Evolutionary conservation across 2,113 vertebrate species (phyloP), one percentile per base, ranked within the genome.

Genomic region (Triplophysa dalaica): DNA sequence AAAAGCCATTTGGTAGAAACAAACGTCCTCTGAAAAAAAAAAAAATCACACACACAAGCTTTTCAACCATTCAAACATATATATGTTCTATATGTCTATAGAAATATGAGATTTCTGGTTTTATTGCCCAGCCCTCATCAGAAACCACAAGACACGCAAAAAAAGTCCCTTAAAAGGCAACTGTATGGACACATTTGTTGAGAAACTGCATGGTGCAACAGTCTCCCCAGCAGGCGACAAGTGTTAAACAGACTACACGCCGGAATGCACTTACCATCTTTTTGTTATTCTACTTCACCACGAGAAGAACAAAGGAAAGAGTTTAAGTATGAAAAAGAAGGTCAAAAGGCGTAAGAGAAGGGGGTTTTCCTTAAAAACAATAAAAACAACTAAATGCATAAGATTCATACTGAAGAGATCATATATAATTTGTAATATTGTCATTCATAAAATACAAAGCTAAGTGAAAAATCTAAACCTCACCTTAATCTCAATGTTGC

Each of bases 401-500:
- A 12, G 16, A 29, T 70, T 70, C 10, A 70, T 29, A 14, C 26
- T n/a, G 24, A 45, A 52, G 24, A n/a, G 33, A 4, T 10, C 69
- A 33, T 56, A 22, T 1, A 52, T 2, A 33, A 2, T 13, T 33
- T 56, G 38, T 12, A 58, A 26, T 22, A 7, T 12, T 14, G 41
- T 45, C 10, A 22, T 17, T 48, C 2, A 9, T 14, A 68, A 24
- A 48, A 24, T 1, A 9, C 17, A 38, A 8, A 38, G 33, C 33
- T 38, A 38, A 38, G 33, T 38, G 33, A 38, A 38, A 38, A 7
- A 38, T 75, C 29, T 54, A 54, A n/a, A 43, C 62, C 89, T 91
- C 96, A 98, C 97, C 98, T 99, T 99, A 90, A 99, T 99, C 91
- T 98, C 98, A 87, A 99, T 99, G 92, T 99, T 99, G 90, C 98